Base-by-base conservation (phyloP, 2,113 vertebrate species). In the Gopherus flavomarginatus region DNA sequence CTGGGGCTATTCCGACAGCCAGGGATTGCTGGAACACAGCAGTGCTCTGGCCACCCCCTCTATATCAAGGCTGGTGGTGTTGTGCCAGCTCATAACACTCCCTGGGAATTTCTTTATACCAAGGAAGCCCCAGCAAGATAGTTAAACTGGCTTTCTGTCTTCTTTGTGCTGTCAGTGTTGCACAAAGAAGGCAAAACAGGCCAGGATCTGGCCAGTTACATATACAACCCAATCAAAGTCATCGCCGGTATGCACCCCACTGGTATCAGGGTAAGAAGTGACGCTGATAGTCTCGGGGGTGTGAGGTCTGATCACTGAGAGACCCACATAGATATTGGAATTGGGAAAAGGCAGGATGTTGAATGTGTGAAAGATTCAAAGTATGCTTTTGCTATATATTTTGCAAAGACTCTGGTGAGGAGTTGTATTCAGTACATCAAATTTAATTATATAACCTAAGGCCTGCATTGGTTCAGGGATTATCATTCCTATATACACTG, bases 381-480 rank as follows among this genome's bases (percentile, higher is more conserved):
- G 79, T 53, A 31, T 9, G 5, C 26, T 26, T 50, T 83, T 87
- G 88, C 65, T 85, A n/a, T 81, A 72, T 54, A 83, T 54, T 52
- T 50, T 83, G n/a, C 24, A 90, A 35, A 72, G 8, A n/a, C 4
- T 77, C 77, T 42, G 56, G 54, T 87, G 53, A 88, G 47, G 38
- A 17, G 31, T 16, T 49, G 49, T 11, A 26, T 14, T 89, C 13
- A 44, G 24, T 78, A 47, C 11, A 14, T 13, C 24, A 27, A 78
- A 47, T 0, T 0, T 78, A 35, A 72, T 72, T 38, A 22, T 11
- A 72, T n/a, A 72, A 72, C 65, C n/a, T 72, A 72, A 81, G 56
- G 42, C 44, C 65, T 83, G 44, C 0, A 0, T 50, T 83, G 87
- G 29, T 72, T 79, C 21, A 53, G 69, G 59, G 35, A 3, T 90